Percentiles rank a stretch among this genome's conserved stretches.
These are phyloP conservation scores for Mesembrinibis cayennensis DNA, from an alignment of 2,113 vertebrate species.

Conservation along the genomic window DNA sequence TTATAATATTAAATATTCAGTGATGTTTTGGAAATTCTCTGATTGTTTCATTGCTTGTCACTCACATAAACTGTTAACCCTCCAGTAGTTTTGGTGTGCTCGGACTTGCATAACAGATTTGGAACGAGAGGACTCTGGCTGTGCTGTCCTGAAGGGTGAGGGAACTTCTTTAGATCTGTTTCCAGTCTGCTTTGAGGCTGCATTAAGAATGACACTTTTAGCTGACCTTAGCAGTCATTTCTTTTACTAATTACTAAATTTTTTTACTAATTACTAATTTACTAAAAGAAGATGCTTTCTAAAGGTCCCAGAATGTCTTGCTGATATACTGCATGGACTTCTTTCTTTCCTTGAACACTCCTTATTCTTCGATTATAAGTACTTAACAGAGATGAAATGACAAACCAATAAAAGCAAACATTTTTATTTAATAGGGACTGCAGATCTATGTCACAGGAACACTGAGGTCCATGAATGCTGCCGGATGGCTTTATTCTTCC, in stretches of 20 bases:
- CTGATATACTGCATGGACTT: neutral
- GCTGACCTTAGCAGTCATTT: neutral
- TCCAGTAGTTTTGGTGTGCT: neutral
- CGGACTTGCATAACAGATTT: neutral
- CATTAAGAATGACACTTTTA: neutral
- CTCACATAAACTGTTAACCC: fast-evolving
- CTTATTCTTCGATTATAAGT: fast-evolving
- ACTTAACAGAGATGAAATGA: neutral
- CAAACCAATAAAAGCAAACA: neutral
- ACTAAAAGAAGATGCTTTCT: neutral
- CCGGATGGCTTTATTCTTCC: neutral
- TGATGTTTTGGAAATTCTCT: neutral
- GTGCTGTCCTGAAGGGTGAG: neutral
- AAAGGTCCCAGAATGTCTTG: neutral
- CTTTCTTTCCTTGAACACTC: neutral
- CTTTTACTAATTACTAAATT: neutral
- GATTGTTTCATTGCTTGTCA: neutral
- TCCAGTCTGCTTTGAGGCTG: neutral
- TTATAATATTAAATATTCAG: neutral
- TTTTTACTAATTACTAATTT: neutral
- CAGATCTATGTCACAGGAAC: neutral
- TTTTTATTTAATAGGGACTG: neutral
- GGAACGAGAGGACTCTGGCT: neutral
- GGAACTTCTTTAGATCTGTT: neutral
- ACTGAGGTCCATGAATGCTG: fast-evolving